Evolutionary conservation across 2,888 invertebrate species (phyloP).

Genomic region (Melinaea menophilus): DNA sequence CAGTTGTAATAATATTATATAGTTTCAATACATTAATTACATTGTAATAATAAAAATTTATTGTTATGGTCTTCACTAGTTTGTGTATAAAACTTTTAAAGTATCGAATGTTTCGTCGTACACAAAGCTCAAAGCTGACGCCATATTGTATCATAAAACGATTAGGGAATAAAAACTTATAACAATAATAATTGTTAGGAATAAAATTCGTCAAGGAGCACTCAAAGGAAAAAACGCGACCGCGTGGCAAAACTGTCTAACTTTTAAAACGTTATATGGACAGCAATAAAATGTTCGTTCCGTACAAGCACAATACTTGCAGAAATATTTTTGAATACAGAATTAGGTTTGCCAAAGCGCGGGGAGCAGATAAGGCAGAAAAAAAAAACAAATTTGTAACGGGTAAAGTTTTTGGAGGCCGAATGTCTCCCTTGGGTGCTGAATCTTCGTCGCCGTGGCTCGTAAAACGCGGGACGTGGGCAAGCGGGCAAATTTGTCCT

Average conservation of each 20-base stretch:
- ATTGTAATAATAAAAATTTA: constrained; percentile 19
- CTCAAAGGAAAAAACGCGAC: constrained; percentile 48
- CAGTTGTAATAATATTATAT: constrained; percentile 14
- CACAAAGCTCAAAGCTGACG: not conserved
- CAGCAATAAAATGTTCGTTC: constrained; percentile 74
- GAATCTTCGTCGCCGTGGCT: constrained; percentile 76
- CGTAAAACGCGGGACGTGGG: constrained; percentile 78
- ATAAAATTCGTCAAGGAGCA: constrained; percentile 48
- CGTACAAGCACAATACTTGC: constrained; percentile 77
- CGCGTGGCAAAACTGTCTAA: constrained; percentile 68
- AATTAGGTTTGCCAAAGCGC: constrained; percentile 77
- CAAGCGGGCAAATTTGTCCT: constrained; percentile 76
- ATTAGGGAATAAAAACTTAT: constrained; percentile 53
- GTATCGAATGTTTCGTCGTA: no score
- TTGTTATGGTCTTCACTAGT: constrained; percentile 16
- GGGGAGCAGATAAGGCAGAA: constrained; percentile 75
- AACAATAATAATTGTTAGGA: constrained; percentile 65
- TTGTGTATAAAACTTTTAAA: constrained; percentile 28
- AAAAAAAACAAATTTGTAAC: constrained; percentile 78
- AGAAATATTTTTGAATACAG: constrained; percentile 79
- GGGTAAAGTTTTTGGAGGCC: constrained; percentile 78
- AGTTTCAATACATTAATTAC: constrained; percentile 6
- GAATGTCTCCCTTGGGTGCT: constrained; percentile 77
- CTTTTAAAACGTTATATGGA: constrained; percentile 78
- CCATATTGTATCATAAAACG: constrained; percentile 42